Evolutionary conservation across 2,888 invertebrate genomes (phyloP).

Genomic region (Oscheius onirici): DNA sequence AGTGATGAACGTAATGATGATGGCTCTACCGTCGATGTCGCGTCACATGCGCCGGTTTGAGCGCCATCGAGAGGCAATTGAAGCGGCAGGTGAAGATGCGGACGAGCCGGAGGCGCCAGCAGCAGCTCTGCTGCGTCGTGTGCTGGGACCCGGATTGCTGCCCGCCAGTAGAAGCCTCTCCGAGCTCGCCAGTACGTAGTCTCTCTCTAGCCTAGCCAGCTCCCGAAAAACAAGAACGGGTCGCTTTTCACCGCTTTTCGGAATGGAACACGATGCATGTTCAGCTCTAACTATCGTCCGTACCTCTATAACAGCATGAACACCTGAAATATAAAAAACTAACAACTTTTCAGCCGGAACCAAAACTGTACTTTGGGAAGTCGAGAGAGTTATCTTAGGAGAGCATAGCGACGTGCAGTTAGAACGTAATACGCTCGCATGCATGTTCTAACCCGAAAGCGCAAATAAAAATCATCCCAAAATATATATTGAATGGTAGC

Average conservation of each 20-base stretch:
- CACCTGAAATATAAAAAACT: neutral
- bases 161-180: slow-evolving; percentile 38
- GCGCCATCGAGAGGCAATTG: slow-evolving; percentile 65
- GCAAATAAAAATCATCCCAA: neutral
- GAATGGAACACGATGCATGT: slow-evolving; percentile 24
- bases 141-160: slow-evolving; percentile 41
- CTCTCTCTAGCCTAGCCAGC: neutral
- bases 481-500: slow-evolving; percentile 19
- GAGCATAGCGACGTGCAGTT: slow-evolving; percentile 5
- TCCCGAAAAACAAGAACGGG: neutral
- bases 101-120: slow-evolving; percentile 39
- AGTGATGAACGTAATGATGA: slow-evolving; percentile 71
- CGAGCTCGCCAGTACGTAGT: slow-evolving; percentile 33
- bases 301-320: slow-evolving; percentile 22
- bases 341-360: neutral
- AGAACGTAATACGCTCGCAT: too few relatives aligned
- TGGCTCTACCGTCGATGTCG: slow-evolving; percentile 69
- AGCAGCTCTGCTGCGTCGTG: slow-evolving; percentile 35
- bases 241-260: slow-evolving; percentile 12
- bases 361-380: slow-evolving; percentile 16
- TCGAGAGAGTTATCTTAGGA: slow-evolving; percentile 10
- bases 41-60: slow-evolving; percentile 67
- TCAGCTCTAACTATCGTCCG: neutral
- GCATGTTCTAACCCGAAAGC: neutral
- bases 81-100: slow-evolving; percentile 66